Base-by-base conservation (phyloP, 2,113 vertebrate genomes). In the Nematolebias whitei region DNA sequence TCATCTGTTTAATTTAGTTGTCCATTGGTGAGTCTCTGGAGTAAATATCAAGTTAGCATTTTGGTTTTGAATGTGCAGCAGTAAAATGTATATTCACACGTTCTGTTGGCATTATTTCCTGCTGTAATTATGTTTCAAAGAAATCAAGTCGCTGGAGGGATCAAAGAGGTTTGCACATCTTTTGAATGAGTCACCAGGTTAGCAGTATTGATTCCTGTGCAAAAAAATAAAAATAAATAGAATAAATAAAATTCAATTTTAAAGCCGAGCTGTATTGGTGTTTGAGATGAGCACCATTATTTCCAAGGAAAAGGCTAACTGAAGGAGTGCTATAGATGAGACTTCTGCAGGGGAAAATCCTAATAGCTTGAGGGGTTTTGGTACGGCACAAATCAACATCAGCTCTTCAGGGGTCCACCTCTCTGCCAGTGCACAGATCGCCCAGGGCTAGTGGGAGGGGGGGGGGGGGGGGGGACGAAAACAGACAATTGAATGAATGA, bases 401-500 rank as follows among this genome's bases (percentile, higher is more conserved):
- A 50, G 32, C 35, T 50, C 54, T 68, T 18, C 3, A 15, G 44
- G 29, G 54, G n/a, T 20, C 38, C 29, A 18, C 29, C 39, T 32
- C 23, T 16, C 47, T 51, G 38, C 55, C 47, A 51, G 14, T 20
- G 24, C 11, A 3, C 15, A 70, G 26, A 77, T 57, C 1, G 62
- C 80, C 79, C 1, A 2, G 11, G 76, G 75, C 68, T 56, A 39
- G 18, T 32, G n/a, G n/a, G n/a, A n/a, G n/a, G n/a, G n/a, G n/a
- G n/a, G n/a, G n/a, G n/a, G n/a, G n/a, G n/a, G n/a, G n/a, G n/a
- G n/a, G n/a, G n/a, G n/a, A n/a, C n/a, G n/a, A 82, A 85, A 73
- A 59, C 12, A 73, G 38, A 50, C 60, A 50, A 55, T 80, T 92
- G 88, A 90, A 89, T 90, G 82, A 74, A 85, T 81, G 86, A 90